phyloP scores from a whole-genome alignment of 2,888 invertebrate genomes.

The Muschampia plurimacula region DNA sequence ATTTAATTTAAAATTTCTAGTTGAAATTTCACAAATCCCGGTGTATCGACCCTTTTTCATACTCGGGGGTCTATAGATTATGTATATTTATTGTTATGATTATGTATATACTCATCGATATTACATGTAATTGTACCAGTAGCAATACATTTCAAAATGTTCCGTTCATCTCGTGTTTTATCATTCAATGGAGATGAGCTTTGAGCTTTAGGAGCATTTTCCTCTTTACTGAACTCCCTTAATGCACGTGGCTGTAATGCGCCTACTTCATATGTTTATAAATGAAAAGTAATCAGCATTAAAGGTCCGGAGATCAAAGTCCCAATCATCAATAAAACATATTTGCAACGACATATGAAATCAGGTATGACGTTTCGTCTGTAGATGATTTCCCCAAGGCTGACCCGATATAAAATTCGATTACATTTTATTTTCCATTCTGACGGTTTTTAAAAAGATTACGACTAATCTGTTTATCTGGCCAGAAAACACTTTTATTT shows the following conservation, averaged over 20 bases:
- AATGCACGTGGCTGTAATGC: background rate
- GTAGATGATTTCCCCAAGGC: slow-evolving; percentile 69
- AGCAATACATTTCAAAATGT: background rate
- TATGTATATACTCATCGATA: too few species aligned
- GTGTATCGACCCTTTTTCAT: too few species aligned
- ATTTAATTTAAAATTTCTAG: too few species aligned
- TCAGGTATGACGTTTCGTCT: slow-evolving; percentile 58
- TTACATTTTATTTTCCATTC: slow-evolving; percentile 60
- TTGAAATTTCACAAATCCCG: too few species aligned
- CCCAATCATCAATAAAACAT: slow-evolving; percentile 67
- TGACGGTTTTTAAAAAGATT: slow-evolving; percentile 29
- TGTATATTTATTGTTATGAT: too few species aligned
- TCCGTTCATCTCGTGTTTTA: background rate
- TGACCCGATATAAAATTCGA: slow-evolving; percentile 60
- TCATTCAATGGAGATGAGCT: background rate
- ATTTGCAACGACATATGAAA: slow-evolving; percentile 64
- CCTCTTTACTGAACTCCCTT: slow-evolving; percentile 1
- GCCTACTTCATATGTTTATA: background rate
- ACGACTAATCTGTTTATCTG: slow-evolving; percentile 29
- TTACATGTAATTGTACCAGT: too few species aligned
- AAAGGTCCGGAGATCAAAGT: slow-evolving; percentile 60
- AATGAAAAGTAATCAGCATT: slow-evolving; percentile 55
- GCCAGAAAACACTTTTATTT: slow-evolving; percentile 32
- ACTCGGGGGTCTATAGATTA: too few species aligned
- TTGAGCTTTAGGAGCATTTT: background rate